Base-by-base conservation (phyloP, 1,140 invertebrate genomes). In the Venustaconcha ellipsiformis region DNA sequence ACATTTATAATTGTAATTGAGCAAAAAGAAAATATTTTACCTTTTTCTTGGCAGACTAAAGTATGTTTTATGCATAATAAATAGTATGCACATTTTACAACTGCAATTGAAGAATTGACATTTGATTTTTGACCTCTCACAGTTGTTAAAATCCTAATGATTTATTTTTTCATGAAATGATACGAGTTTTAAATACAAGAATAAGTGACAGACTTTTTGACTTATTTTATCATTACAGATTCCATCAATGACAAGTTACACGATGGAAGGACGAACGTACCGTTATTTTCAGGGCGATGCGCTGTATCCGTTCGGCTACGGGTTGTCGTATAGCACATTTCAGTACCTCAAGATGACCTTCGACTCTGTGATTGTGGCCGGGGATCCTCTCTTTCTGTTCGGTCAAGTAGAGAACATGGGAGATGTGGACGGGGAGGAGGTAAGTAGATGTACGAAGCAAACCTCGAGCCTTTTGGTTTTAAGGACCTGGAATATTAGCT, bases 241-340 rank as follows among this genome's bases (percentile, higher is more conserved):
- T 70, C 87, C 84, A 8, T 74, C 81, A 17, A 88, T 90, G 81
- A 85, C 82, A 26, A 81, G 88, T 65, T 90, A 90, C 72, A 78
- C 85, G 2, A 89, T 90, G 89, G 74, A 56, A 13, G 83, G 83
- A 8, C 76, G 86, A 56, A 90, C 89, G 1, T 90, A 90, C 69
- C 80, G 89, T 20, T 90, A 89, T 77, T 87, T 87, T 63, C 67
- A 78, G 4, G 84, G 81, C 23, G 67, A 78, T 3, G 84, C 87
- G 0, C 67, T 86, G 13, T 90, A 85, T 76, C 85, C 88, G 2
- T 90, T 89, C 76, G 88, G 88, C 1, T 90, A 87, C 67, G 88
- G 88, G 1, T 59, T 90, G 17, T 88, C 88, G 30, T 90, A 88
- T 67, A 82, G 86, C 14, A 83, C 59, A 13, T 90, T 90, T 74